Base-by-base conservation (phyloP, 37 sponge, comb jelly and placozoan genomes). In the Petrosia ficiformis region DNA sequence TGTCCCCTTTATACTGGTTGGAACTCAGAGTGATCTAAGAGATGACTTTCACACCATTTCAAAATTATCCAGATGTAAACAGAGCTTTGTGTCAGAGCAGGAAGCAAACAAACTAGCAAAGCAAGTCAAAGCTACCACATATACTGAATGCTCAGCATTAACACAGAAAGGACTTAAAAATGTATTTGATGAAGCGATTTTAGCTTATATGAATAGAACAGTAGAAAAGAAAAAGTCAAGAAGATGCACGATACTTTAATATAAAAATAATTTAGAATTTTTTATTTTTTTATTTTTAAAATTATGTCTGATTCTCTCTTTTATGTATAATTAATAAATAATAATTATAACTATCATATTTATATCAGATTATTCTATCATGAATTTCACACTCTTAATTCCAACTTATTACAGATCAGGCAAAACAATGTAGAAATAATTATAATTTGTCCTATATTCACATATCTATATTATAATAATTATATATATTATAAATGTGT, bases 1-100 rank as follows among this genome's bases (percentile, higher is more conserved):
- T 80, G 86, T 88, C 2, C 92, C 92, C 0, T 86, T 91, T 71
- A 75, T 91, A n/a, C 76, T 92, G 3, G 72, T 80, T 11, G 80
- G 80, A 24, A 80, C 80, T 6, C 80, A 80, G 65, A 61, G 48
- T 10, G 79, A 78, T 48, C 48, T 78, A 28, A 41, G 79, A 32
- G 79, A 67, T 11, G 79, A 78, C 37, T 58, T 58, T 19, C 31
- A 66, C 25, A 61, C 63, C 57, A 78, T 67, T 33, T 66, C 65
- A 35, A 36, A 67, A 42, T 52, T 78, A 8, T n/a, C 42, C 29
- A 68, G 70, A 44, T 57, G 48, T 30, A 78, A 78, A 36, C 69
- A 68, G 26, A 35, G 34, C 19, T 67, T 67, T 0, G 39, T 78
- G 37, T 58, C 69, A 6, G 40, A 22, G 21, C 70, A 78, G 38